phyloP scores from a whole-genome alignment of 2,797 vertebrate species.

The Pyrocephalus nanus region DNA sequence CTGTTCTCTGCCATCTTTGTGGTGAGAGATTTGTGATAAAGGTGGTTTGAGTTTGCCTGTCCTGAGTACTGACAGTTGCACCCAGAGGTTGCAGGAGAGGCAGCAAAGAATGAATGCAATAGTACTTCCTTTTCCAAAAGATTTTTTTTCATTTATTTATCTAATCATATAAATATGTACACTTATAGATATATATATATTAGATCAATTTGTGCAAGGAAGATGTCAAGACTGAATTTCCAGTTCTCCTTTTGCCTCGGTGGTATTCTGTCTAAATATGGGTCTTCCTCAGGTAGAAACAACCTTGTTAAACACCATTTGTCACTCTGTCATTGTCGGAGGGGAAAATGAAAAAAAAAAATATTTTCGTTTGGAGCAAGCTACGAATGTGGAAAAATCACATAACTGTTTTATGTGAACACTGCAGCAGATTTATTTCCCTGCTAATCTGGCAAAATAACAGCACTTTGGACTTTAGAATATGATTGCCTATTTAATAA shows the following conservation, averaged over 20 bases:
- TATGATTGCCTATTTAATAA: slow-evolving; percentile 37
- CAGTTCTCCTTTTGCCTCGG: not conserved
- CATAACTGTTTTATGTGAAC: not conserved
- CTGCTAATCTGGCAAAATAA: slow-evolving; percentile 5
- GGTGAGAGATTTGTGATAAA: not conserved
- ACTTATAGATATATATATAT: not conserved
- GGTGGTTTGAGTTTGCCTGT: not conserved
- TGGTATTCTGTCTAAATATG: not conserved
- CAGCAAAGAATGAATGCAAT: not conserved
- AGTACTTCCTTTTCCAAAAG: not conserved
- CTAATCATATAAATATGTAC: not conserved
- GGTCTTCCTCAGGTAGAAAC: not conserved
- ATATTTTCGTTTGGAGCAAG: not conserved
- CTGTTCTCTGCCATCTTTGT: not conserved
- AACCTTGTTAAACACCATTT: not conserved
- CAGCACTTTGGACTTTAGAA: not conserved
- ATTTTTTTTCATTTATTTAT: not conserved
- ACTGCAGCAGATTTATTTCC: not conserved
- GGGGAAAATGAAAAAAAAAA: fast-evolving
- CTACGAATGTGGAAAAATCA: not conserved
- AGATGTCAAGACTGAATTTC: not conserved
- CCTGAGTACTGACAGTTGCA: not conserved
- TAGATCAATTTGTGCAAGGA: not conserved
- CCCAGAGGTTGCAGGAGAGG: not conserved
- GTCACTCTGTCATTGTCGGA: not conserved